Percentiles rank a stretch among this genome's conserved stretches.
phyloP scores from a whole-genome alignment of 2,888 invertebrate species.

The Tribolium freemani region DNA sequence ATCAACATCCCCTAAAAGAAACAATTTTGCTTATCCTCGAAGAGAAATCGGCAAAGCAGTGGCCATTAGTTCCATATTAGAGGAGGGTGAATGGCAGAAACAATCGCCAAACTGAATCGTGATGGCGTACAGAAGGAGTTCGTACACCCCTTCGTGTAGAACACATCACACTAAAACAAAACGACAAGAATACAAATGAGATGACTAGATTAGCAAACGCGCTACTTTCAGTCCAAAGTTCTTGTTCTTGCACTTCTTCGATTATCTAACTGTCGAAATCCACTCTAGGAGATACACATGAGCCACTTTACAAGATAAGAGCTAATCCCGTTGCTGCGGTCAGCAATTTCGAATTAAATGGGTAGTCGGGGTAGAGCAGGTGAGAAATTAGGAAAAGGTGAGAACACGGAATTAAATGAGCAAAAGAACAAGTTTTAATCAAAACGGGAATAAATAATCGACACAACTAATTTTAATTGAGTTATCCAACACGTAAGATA shows the following conservation, averaged over 20 bases:
- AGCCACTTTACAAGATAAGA: constrained; percentile 8
- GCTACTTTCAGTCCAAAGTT: constrained; percentile 8
- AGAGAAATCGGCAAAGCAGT: constrained; percentile 16
- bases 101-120: constrained; percentile 34
- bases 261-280: constrained; percentile 22
- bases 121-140: constrained; percentile 31
- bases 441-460: no score
- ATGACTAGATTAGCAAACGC: constrained; percentile 37
- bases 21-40: constrained; percentile 3
- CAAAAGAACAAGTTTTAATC: no score
- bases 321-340: constrained; percentile 25
- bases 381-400: no score
- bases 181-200: constrained; percentile 42
- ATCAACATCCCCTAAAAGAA: not conserved
- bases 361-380: not conserved
- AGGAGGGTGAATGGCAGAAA: constrained; percentile 28
- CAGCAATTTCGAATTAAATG: constrained; percentile 31
- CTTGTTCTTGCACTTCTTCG: constrained; percentile 24
- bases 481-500: no score
- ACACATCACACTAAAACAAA: constrained; percentile 41
- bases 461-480: no score
- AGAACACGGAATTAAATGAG: no score
- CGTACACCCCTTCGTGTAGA: constrained; percentile 39
- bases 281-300: constrained; percentile 11
- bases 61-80: constrained; percentile 36